Conservation (phyloP, 2,113 vertebrate genomes). For the Thamnophis sirtalis region DNA sequence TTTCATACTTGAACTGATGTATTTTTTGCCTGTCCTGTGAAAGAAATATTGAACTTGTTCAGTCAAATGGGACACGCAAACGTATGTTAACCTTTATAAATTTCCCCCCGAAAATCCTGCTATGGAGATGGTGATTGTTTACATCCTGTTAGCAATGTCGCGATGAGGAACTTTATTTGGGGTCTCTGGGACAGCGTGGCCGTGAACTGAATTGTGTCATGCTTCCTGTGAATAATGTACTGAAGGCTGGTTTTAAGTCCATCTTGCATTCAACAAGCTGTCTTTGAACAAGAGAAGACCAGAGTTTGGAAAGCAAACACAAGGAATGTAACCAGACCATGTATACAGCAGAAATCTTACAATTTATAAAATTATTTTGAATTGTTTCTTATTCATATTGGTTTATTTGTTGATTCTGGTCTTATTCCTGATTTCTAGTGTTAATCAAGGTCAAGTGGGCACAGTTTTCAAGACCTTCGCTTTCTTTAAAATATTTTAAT, state of each 20-base stretch:
- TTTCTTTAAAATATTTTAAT: not conserved
- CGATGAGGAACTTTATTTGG: conserved; percentile 19
- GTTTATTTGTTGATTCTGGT: not conserved
- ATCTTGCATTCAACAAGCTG: conserved; percentile 44
- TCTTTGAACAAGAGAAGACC: conserved; percentile 41
- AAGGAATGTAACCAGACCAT: conserved; percentile 43
- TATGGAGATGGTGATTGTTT: conserved; percentile 42
- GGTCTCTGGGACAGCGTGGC: not conserved
- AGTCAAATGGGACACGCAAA: conserved; percentile 37
- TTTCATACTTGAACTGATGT: conserved; percentile 64
- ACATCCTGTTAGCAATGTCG: conserved; percentile 29
- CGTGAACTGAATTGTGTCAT: conserved; percentile 36
- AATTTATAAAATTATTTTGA: conserved; percentile 73
- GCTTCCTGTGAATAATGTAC: conserved; percentile 63
- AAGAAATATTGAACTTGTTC: conserved; percentile 41
- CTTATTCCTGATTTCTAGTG: fast-evolving
- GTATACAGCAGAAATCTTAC: conserved; percentile 65
- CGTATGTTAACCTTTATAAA: conserved; percentile 52
- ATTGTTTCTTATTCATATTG: conserved; percentile 42
- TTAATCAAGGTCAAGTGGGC: not conserved
- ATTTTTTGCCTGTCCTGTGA: conserved; percentile 42
- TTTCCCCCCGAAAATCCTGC: conserved; percentile 47
- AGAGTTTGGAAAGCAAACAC: conserved; percentile 14
- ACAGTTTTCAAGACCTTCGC: not conserved
- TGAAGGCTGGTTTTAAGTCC: conserved; percentile 35